Base-by-base conservation (phyloP, 1,140 invertebrate species). In the Portunus trituberculatus region DNA sequence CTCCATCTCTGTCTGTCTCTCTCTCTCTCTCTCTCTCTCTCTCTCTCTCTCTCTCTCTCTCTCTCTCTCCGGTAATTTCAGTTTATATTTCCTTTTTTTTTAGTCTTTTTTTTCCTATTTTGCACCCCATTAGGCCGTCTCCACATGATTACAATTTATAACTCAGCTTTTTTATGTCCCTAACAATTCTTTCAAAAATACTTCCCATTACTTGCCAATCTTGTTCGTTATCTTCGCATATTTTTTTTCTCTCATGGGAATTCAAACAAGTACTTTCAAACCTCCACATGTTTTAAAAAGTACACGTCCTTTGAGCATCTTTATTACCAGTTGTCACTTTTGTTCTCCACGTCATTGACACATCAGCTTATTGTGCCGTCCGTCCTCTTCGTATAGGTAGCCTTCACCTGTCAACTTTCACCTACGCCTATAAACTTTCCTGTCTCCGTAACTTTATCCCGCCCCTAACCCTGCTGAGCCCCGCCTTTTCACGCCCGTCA, bases 1-100 rank as follows among this genome's bases (percentile, higher is more conserved):
- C 48, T 52, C 48, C 7, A 14, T 10, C 20, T 25, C 59, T 76
- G 7, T 20, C 20, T 76, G 7, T 76, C 59, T 76, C 20, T 25
- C n/a, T 76, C 67, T 76, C n/a, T n/a, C 67, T 76, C n/a, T 76
- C 67, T 76, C 67, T 76, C 7, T n/a, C 67, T 76, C 67, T 76
- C n/a, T 16, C 20, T n/a, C 20, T n/a, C 7, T 76, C 1, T 25
- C 7, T n/a, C 67, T n/a, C 6, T 76, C 0, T n/a, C 20, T n/a
- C 67, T 8, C 67, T n/a, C 8, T n/a, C 67, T 76, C 8, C 1
- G 39, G 1, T 6, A 39, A 39, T 39, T 39, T n/a, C 20, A n/a
- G 10, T n/a, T 20, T 76, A 1, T n/a, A 7, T 76, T n/a, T n/a
- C 67, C 0, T n/a, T 12, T 59, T 59, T 59, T 59, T 12, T 59